Percentiles rank a stretch among this genome's conserved stretches.
Conservation (phyloP, 92 coral and sea anemone species). For the Porites divaricata region DNA sequence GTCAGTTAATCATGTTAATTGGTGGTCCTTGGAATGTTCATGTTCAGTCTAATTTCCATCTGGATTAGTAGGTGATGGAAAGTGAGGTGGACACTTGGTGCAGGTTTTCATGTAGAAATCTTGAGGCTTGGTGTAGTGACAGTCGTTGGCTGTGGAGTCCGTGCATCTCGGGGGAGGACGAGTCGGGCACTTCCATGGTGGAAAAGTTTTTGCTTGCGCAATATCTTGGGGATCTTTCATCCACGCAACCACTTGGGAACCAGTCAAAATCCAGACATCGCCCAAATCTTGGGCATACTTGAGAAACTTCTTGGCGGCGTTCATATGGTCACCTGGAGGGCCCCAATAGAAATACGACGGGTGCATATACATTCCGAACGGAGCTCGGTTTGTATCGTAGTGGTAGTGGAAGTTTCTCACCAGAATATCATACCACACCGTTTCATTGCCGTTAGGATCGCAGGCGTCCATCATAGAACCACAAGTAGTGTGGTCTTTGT, state of each 20-base stretch:
- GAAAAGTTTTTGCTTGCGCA: conserved; percentile 63
- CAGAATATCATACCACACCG: conserved; percentile 69
- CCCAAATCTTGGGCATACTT: conserved; percentile 50
- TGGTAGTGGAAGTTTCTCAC: conserved; percentile 80
- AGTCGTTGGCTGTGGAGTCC: conserved; percentile 43
- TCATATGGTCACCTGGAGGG: conserved; percentile 53
- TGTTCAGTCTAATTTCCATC: conserved; percentile 53
- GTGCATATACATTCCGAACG: conserved; percentile 89
- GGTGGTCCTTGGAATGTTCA: too few species aligned
- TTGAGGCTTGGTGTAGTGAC: conserved; percentile 71
- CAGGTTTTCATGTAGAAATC: conserved; percentile 90
- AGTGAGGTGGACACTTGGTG: conserved; percentile 74
- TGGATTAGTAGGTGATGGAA: conserved; percentile 84
- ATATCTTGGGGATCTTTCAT: conserved; percentile 76
- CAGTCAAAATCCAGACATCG: conserved; percentile 84
- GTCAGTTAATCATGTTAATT: too few species aligned
- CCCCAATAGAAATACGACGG: conserved; percentile 66
- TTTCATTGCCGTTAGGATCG: conserved; percentile 54
- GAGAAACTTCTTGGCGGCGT: conserved; percentile 71
- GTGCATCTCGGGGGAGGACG: conserved; percentile 81
- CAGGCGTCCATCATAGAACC: conserved; percentile 88
- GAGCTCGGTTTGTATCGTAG: conserved; percentile 75
- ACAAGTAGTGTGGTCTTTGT: conserved; percentile 73
- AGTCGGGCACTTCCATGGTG: conserved; percentile 75
- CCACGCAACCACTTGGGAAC: conserved; percentile 80